Percentiles rank a stretch among this genome's conserved stretches.
These are phyloP conservation scores for Pseudopipra pipra DNA, from an alignment of 2,113 vertebrate genomes.

Conservation along the genomic window DNA sequence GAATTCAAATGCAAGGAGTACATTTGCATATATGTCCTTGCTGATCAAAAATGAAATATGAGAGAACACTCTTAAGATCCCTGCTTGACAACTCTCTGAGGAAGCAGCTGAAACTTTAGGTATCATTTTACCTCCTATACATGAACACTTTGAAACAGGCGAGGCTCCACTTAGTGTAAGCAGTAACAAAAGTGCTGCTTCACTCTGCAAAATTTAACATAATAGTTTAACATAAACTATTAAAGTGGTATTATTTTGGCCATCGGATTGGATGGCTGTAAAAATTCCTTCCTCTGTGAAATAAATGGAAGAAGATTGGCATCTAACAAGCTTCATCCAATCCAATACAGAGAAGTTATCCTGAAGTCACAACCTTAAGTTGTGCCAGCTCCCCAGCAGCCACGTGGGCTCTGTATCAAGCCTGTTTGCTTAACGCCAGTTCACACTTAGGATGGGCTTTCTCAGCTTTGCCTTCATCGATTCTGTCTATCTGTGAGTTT, in stretches of 20 bases:
- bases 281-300: background rate
- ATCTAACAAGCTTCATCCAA: background rate
- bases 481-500: background rate
- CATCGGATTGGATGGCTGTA: background rate
- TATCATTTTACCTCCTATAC: background rate
- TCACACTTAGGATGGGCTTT: background rate
- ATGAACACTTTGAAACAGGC: background rate
- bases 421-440: background rate
- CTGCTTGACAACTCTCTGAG: background rate
- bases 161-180: background rate
- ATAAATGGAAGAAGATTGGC: background rate
- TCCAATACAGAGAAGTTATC: background rate
- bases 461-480: background rate
- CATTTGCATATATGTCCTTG: background rate
- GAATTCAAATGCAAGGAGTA: background rate
- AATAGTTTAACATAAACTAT: background rate
- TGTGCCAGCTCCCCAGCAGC: background rate
- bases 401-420: fast-evolving
- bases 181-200: background rate
- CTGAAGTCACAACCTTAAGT: background rate
- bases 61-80: background rate
- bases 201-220: background rate
- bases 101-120: background rate
- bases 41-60: background rate
- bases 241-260: background rate